Evolutionary conservation across 2,113 vertebrate species (phyloP).

Genomic region (rabbit (Oryctolagus cuniculus)): mOryCun1.1 NC_091432.1:48572501-48573000

Average conservation of each 20-base stretch:
- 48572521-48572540: neutral
- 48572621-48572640: slow-evolving; percentile 41
- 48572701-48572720: neutral
- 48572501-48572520: rapidly evolving
- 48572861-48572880: neutral
- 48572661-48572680: neutral
- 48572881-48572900: neutral
- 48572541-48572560: neutral
- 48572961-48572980: neutral
- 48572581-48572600: slow-evolving; percentile 6
- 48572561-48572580: neutral
- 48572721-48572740: neutral
- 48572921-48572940: neutral
- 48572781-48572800: neutral
- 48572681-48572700: neutral
- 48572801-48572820: neutral
- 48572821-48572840: neutral
- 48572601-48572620: slow-evolving; percentile 16
- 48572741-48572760: neutral
- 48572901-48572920: neutral
- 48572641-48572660: neutral
- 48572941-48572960: neutral
- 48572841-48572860: neutral
- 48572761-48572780: neutral
- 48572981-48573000: neutral